Conservation (phyloP, 2,113 vertebrate genomes). For the Stercorarius parasiticus region DNA sequence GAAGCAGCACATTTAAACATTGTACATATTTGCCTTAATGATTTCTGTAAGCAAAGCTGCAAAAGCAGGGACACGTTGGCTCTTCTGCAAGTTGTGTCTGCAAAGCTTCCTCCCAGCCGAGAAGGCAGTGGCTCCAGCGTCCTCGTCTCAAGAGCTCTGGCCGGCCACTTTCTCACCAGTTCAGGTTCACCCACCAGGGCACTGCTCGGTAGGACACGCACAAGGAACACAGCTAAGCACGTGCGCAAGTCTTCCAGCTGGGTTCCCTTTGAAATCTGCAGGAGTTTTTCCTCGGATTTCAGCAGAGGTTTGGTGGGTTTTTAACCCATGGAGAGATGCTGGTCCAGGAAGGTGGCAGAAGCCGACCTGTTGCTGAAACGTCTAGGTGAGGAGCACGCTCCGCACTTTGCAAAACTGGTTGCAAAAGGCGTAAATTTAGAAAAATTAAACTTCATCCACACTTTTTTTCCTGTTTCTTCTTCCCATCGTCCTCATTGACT, state of each 20-base stretch:
- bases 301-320: background rate
- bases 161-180: fast-evolving
- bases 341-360: background rate
- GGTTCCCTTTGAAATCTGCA: background rate
- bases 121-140: background rate
- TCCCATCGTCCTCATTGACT: background rate
- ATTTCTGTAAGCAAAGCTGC: background rate
- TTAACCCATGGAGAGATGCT: background rate
- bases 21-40: fast-evolving
- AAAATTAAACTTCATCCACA: background rate
- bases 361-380: fast-evolving
- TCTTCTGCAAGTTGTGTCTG: background rate
- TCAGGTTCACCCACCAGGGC: fast-evolving
- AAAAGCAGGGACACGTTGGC: background rate
- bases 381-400: fast-evolving
- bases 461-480: background rate
- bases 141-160: fast-evolving
- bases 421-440: background rate
- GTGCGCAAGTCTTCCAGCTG: background rate
- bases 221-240: fast-evolving
- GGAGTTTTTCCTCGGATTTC: background rate
- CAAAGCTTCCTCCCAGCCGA: background rate
- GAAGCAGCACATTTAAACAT: background rate
- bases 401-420: fast-evolving
- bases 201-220: fast-evolving